Evolutionary conservation across 2,888 invertebrate species (phyloP).

Genomic region (Argyresthia albistria): DNA sequence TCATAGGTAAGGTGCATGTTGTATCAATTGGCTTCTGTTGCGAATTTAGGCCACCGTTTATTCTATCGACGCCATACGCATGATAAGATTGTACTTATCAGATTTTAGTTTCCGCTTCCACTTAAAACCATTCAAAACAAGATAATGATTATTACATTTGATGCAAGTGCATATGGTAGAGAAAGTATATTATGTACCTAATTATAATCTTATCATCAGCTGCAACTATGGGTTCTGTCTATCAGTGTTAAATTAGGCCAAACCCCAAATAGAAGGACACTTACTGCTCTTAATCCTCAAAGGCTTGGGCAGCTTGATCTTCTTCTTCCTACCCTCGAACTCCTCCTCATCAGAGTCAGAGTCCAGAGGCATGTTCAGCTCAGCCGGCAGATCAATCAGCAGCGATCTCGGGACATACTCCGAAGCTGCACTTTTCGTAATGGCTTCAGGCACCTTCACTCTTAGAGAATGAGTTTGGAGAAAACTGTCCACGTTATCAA

Average conservation of each 20-base stretch:
- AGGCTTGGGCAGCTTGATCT: constrained; percentile 65
- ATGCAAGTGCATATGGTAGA: too few species aligned
- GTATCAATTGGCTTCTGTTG: neutral
- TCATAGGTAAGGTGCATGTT: neutral
- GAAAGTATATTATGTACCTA: too few species aligned
- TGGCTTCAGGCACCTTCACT: constrained; percentile 80
- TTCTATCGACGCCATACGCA: too few species aligned
- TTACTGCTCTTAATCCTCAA: constrained; percentile 66
- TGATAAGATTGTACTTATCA: too few species aligned
- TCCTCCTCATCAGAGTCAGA: constrained; percentile 59
- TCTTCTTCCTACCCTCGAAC: constrained; percentile 63
- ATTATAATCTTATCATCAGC: too few species aligned
- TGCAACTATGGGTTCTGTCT: too few species aligned
- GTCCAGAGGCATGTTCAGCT: constrained; percentile 80
- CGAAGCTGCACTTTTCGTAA: constrained; percentile 68
- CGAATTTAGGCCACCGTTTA: neutral
- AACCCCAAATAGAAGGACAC: constrained; percentile 15
- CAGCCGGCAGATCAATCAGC: constrained; percentile 75
- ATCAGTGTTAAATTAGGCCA: too few species aligned
- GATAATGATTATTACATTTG: too few species aligned
- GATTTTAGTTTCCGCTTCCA: too few species aligned
- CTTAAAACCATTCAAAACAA: too few species aligned
- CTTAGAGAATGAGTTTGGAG: constrained; percentile 82
- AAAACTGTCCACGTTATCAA: constrained; percentile 82
- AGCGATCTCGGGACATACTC: constrained; percentile 77